phyloP scores from a whole-genome alignment of 2,888 invertebrate species.

The Calameuta pallipes region DNA sequence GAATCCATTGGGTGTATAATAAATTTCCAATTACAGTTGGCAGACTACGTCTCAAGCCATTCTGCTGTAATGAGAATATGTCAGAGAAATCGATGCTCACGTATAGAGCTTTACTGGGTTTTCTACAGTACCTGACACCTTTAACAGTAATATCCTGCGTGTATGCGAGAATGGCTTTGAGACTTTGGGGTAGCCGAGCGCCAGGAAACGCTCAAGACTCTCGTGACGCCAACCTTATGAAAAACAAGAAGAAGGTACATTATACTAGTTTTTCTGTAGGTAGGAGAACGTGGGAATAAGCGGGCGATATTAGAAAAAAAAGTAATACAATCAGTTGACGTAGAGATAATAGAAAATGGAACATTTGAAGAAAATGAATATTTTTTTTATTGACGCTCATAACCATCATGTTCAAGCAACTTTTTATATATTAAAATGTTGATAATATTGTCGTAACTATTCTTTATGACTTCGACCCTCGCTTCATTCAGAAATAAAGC shows the following conservation, averaged over 20 bases:
- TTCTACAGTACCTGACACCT: constrained; percentile 81
- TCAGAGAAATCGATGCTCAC: constrained; percentile 70
- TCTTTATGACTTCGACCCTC: not conserved
- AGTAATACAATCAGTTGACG: too few relatives aligned
- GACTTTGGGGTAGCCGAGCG: constrained; percentile 82
- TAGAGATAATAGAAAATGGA: not conserved
- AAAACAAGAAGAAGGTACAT: constrained; percentile 84
- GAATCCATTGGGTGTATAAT: not conserved
- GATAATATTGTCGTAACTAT: not conserved
- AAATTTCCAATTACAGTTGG: constrained; percentile 52
- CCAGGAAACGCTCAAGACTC: constrained; percentile 84
- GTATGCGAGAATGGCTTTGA: constrained; percentile 83
- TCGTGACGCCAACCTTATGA: constrained; percentile 82
- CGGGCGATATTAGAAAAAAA: not conserved
- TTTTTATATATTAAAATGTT: not conserved
- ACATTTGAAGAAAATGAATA: not conserved
- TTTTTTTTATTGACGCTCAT: not conserved
- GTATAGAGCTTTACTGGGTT: constrained; percentile 71
- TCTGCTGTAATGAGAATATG: constrained; percentile 71
- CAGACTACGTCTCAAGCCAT: constrained; percentile 69
- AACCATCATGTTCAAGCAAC: not conserved
- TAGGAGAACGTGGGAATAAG: not conserved
- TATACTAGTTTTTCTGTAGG: not conserved
- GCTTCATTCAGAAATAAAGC: not conserved
- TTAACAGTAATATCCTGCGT: constrained; percentile 84